Evolutionary conservation across 2,888 invertebrate species (phyloP).

Genomic region (Trichopria drosophilae): DNA sequence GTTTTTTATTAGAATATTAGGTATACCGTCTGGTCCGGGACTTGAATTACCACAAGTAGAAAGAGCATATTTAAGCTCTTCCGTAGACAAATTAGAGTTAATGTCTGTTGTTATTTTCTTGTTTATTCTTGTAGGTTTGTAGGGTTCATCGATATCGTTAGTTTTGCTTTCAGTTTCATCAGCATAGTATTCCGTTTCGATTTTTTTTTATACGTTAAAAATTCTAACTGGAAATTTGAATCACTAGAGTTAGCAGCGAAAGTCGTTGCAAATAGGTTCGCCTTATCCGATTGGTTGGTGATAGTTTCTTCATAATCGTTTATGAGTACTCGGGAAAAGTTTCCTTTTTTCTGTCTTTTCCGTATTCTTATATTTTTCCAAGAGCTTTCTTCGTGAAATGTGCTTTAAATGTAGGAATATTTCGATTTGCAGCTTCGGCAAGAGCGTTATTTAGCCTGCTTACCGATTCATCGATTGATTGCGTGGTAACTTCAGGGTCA

Average conservation of each 20-base stretch:
- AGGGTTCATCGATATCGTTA: too few species aligned
- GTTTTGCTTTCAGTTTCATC: constrained; percentile 1
- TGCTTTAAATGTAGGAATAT: neutral
- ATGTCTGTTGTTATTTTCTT: too few species aligned
- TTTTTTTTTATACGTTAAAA: neutral
- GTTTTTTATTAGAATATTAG: constrained; percentile 18
- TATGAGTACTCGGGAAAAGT: constrained; percentile 19
- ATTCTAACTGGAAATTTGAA: constrained; percentile 1
- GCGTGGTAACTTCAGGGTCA: neutral
- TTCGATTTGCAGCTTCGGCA: too few species aligned
- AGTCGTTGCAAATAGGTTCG: constrained; percentile 4
- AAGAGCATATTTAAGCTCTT: too few species aligned
- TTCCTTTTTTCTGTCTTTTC: too few species aligned
- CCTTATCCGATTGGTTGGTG: constrained; percentile 2
- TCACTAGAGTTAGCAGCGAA: constrained; percentile 10
- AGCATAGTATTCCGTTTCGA: neutral
- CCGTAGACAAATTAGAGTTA: too few species aligned
- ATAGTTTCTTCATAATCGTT: constrained; percentile 8
- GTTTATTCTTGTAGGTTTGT: too few species aligned
- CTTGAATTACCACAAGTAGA: too few species aligned
- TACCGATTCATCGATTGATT: too few species aligned
- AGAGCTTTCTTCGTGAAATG: constrained; percentile 20
- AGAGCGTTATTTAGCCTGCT: too few species aligned
- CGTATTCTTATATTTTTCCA: too few species aligned
- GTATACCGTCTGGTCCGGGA: constrained; percentile 27